Evolutionary conservation across 2,888 invertebrate genomes (phyloP), one percentile per base, ranked within the genome.

Genomic region (Criorhina ranunculi): DNA sequence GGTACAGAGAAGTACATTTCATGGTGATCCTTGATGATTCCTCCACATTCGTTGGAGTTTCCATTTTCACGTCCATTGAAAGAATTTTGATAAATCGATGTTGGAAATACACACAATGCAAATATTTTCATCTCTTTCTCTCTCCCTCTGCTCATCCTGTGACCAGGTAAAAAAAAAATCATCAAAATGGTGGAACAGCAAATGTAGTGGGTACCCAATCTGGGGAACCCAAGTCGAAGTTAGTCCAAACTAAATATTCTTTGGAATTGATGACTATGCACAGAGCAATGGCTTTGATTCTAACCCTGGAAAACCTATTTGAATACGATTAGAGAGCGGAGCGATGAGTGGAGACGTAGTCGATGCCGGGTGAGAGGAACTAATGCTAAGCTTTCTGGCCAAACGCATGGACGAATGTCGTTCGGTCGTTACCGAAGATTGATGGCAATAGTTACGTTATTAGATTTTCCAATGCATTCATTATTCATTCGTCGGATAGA

Each of bases 381-480:
- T 17, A 35, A 44, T 60, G 60, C 31, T 62, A 29, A 24, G 51
- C 8, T 37, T 46, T 19, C 33, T 12, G 49, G n/a, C 33, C 35
- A 40, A 51, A 35, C 66, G 67, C n/a, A 57, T 69, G 79, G 66
- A 57, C 73, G 75, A 80, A 70, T 80, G 75, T 80, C 85, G 79
- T 79, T 64, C 62, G 57, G 57, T 69, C 42, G 64, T 81, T 81
- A 62, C 81, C 19, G 59, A 85, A 85, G 85, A 85, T 85, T 85
- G 80, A 85, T 85, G 85, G 55, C 80, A 85, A 85, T 85, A 80
- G 85, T 85, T 85, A 53, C 53, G 85, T 85, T 85, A 85, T 85
- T 80, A 85, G 85, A 85, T 80, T 76, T 85, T 80, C 76, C 85
- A 80, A 85, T 85, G 85, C 80, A 80, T 80, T 80, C 85, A 85